Base-by-base conservation (phyloP, 1,140 invertebrate genomes). In the Brachionus rotundiformis region DNA sequence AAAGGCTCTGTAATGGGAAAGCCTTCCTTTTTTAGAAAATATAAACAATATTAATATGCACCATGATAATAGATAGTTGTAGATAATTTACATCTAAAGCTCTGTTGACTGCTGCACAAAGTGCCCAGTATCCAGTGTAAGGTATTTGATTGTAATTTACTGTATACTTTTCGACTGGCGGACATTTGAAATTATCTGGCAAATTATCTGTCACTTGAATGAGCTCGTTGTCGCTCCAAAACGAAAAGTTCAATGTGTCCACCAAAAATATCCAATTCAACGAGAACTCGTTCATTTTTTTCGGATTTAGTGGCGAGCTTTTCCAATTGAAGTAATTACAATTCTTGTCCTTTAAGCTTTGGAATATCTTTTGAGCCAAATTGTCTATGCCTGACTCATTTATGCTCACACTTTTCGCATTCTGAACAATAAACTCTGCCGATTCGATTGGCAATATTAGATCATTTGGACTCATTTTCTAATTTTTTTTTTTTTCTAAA, bases 231-330 rank as follows among this genome's bases (percentile, higher is more conserved):
- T 90, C 87, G 6, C 91, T 91, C 95, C 95, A 98, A 87, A 98
- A 98, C 63, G 94, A 96, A 88, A 96, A 98, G 87, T 98, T 98
- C 4, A 98, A 87, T 0, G 93, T 92, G 87, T 98, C 95, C 25
- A 93, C 89, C 0, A 98, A 87, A 89, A 98, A 96, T 54, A 98
- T 91, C 89, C 89, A 79, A 31, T 79, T 79, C 44, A 79, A 33
- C 0, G 76, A 54, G 54, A 79, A 79, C 33, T 79, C 76, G 33
- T 79, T 63, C 47, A 63, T 63, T 59, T 63, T 54, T 63, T 79
- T 79, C 2, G 76, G 76, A 39, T 79, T 79, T 10, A 79, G 47
- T 5, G 76, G 10, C 25, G 76, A 54, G 13, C 29, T 39, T 79
- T 79, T 79, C 76, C 76, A 79, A 79, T 79, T 79, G 16, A 79